Conservation (phyloP, 2,888 invertebrate genomes). For the Mycalesis mineus region DNA sequence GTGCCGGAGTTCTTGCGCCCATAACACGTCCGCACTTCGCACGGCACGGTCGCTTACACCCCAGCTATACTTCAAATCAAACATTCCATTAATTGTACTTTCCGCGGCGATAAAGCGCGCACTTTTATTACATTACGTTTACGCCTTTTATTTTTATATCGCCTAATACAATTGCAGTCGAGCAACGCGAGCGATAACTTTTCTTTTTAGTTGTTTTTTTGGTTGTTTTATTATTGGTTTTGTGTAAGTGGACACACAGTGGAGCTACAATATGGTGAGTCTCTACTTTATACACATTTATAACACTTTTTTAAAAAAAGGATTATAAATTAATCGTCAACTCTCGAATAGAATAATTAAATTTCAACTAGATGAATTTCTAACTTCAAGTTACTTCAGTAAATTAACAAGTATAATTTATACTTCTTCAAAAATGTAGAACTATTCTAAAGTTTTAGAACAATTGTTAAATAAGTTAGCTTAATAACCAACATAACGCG, state of each 20-base stretch:
- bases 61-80: conserved; percentile 50
- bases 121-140: conserved; percentile 61
- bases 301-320: too few relatives aligned
- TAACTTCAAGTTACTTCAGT: too few relatives aligned
- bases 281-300: conserved; percentile 2
- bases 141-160: conserved; percentile 69
- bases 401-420: too few relatives aligned
- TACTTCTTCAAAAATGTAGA: too few relatives aligned
- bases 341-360: too few relatives aligned
- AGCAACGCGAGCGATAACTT: conserved; percentile 56
- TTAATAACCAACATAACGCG: too few relatives aligned
- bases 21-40: conserved; percentile 49
- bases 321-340: too few relatives aligned
- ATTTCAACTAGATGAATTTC: too few relatives aligned
- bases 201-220: conserved; percentile 52
- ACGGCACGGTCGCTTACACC: conserved; percentile 41
- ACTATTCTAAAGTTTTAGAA: too few relatives aligned
- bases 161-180: conserved; percentile 73
- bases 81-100: conserved; percentile 69
- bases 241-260: conserved; percentile 25
- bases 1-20: conserved; percentile 46
- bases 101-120: conserved; percentile 62
- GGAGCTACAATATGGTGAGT: conserved; percentile 23
- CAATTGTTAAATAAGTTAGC: too few relatives aligned
- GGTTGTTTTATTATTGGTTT: conserved; percentile 58